Conservation (phyloP, 2,888 invertebrate genomes). For the Kuschelorhynchus macadamiae region DNA sequence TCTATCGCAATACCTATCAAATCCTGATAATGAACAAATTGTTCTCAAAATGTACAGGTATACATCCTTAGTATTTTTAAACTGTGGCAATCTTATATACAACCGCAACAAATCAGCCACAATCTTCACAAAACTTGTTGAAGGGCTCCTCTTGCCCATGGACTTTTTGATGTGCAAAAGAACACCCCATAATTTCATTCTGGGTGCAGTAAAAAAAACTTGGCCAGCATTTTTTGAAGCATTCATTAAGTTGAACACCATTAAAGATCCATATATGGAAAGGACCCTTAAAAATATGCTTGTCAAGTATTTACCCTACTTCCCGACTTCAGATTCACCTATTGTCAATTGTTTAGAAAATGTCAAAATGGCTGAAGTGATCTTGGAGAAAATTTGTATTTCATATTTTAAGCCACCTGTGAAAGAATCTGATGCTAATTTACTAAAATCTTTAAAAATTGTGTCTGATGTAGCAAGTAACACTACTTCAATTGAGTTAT, state of each 20-base stretch:
- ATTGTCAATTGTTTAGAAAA: constrained; percentile 60
- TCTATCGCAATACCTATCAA: constrained; percentile 57
- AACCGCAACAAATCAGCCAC: constrained; percentile 64
- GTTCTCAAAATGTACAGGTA: constrained; percentile 62
- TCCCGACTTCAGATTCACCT: constrained; percentile 60
- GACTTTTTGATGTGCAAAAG: constrained; percentile 69
- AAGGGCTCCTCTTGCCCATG: constrained; percentile 70
- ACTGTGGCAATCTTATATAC: constrained; percentile 63
- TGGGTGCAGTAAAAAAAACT: constrained; percentile 70
- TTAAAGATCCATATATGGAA: constrained; percentile 69
- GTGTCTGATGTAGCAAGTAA: constrained; percentile 59
- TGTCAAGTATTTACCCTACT: constrained; percentile 64
- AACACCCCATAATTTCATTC: constrained; percentile 64
- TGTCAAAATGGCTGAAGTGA: constrained; percentile 55
- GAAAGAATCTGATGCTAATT: constrained; percentile 61
- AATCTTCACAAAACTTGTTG: constrained; percentile 64
- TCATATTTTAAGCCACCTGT: constrained; percentile 62
- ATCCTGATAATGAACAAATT: constrained; percentile 59
- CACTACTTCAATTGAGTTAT: constrained; percentile 52
- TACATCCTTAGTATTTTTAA: constrained; percentile 60
- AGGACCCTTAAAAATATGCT: constrained; percentile 70
- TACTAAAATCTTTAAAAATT: constrained; percentile 62
- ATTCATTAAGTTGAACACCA: constrained; percentile 69
- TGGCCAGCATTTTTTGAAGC: constrained; percentile 72
- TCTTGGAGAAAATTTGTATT: constrained; percentile 62